Percentiles rank a stretch among this genome's conserved stretches.
Evolutionary conservation across 2,797 vertebrate genomes (phyloP).

Genomic region (Poliocrania exsul): DNA sequence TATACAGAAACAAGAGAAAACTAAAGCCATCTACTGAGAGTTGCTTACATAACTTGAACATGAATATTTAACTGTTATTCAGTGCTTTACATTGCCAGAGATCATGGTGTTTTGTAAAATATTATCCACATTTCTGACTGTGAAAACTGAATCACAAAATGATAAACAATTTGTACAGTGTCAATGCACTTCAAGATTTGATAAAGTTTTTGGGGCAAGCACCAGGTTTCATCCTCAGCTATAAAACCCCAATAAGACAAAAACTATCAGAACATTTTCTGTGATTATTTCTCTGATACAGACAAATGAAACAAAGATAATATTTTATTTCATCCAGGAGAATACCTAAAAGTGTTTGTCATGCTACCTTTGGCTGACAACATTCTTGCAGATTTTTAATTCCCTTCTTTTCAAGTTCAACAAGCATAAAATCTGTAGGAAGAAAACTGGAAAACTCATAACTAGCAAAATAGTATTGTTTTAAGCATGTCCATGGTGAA

Average conservation of each 20-base stretch:
- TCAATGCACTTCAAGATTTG: neutral
- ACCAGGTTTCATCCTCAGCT: neutral
- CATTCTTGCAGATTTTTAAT: neutral
- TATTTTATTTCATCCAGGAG: neutral
- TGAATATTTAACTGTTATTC: neutral
- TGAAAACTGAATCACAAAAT: neutral
- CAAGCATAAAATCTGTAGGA: neutral
- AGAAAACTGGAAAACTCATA: neutral
- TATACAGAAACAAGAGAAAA: slow-evolving; percentile 13
- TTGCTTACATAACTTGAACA: neutral
- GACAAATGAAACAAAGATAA: neutral
- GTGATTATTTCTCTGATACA: neutral
- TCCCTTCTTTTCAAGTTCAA: neutral
- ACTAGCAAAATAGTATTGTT: neutral
- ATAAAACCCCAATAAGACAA: neutral
- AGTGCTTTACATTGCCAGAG: neutral
- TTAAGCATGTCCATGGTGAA: neutral
- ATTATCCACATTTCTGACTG: neutral
- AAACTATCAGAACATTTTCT: neutral
- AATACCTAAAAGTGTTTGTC: neutral
- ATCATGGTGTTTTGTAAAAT: neutral
- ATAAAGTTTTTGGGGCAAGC: neutral
- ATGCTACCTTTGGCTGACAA: neutral
- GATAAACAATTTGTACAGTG: neutral
- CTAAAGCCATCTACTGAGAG: neutral